These are phyloP conservation scores for Hirtodrosophila trivittata DNA, from an alignment of 2,888 invertebrate genomes.

Conservation along the genomic window DNA sequence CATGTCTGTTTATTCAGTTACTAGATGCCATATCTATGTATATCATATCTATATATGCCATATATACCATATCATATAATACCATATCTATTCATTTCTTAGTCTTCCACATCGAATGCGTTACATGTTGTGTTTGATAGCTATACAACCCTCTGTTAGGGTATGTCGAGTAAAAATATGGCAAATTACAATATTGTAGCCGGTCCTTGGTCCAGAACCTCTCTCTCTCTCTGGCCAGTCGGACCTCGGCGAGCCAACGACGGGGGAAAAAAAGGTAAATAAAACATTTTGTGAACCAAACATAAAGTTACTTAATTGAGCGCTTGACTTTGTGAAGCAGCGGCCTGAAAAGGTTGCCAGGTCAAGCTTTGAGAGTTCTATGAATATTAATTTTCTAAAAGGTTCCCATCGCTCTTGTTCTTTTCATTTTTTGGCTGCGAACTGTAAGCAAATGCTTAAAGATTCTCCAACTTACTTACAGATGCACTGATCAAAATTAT, in stretches of 20 bases:
- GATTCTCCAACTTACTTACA: no score
- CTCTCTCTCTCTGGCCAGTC: constrained; percentile 1
- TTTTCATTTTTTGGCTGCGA: constrained; percentile 7
- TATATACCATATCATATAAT: no score
- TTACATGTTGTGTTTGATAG: not conserved
- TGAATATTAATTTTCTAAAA: constrained; percentile 51
- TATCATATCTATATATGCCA: no score
- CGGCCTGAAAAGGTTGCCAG: constrained; percentile 33
- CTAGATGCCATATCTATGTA: no score
- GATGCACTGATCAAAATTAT: no score
- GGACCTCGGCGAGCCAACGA: constrained; percentile 8
- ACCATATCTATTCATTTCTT: no score
- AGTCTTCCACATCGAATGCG: no score
- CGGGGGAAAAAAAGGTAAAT: constrained; percentile 53
- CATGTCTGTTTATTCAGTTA: no score
- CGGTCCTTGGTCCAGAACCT: constrained; percentile 11
- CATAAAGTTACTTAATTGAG: constrained; percentile 69
- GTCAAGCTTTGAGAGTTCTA: constrained; percentile 27
- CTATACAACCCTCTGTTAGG: not conserved
- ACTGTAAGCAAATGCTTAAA: not conserved
- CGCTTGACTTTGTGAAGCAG: constrained; percentile 60
- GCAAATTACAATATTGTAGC: constrained; percentile 64
- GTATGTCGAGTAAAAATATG: constrained; percentile 27
- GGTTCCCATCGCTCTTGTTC: constrained; percentile 14
- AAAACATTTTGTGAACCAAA: constrained; percentile 48